These are phyloP conservation scores for Lepidurus apus DNA, from an alignment of 1,140 invertebrate species.

Conservation along the genomic window DNA sequence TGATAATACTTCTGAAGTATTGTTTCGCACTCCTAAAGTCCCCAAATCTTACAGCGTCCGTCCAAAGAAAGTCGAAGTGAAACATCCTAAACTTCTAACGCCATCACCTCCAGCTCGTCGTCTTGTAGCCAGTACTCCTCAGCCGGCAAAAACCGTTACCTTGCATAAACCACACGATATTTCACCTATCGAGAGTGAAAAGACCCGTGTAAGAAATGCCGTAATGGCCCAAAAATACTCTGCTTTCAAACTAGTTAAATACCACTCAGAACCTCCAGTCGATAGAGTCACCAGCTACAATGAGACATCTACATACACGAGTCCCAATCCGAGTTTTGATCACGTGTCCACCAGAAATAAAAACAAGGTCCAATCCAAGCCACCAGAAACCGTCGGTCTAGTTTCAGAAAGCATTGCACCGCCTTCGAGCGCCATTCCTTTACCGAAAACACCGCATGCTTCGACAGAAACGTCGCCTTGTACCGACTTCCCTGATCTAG, in stretches of 20 bases:
- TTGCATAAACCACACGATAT: neutral
- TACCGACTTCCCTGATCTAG: neutral
- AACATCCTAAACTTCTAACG: neutral
- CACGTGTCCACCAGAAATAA: too few relatives aligned
- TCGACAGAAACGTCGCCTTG: neutral
- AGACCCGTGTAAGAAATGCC: neutral
- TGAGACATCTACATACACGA: too few relatives aligned
- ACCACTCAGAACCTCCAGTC: neutral
- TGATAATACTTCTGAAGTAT: neutral
- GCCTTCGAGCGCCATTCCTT: neutral
- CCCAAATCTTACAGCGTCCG: neutral
- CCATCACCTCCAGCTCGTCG: neutral
- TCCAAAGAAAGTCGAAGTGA: neutral
- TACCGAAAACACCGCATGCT: neutral
- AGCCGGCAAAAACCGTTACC: neutral
- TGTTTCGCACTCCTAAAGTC: neutral
- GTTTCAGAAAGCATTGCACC: neutral
- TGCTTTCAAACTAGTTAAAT: neutral
- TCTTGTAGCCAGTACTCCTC: neutral
- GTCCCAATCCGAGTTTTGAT: too few relatives aligned
- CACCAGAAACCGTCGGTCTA: too few relatives aligned
- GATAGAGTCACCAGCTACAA: neutral
- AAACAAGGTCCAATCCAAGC: too few relatives aligned
- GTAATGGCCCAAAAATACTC: neutral
- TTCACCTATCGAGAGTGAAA: neutral